Conservation (phyloP, 2,797 vertebrate genomes). For the Manis crassicaudata region DNA sequence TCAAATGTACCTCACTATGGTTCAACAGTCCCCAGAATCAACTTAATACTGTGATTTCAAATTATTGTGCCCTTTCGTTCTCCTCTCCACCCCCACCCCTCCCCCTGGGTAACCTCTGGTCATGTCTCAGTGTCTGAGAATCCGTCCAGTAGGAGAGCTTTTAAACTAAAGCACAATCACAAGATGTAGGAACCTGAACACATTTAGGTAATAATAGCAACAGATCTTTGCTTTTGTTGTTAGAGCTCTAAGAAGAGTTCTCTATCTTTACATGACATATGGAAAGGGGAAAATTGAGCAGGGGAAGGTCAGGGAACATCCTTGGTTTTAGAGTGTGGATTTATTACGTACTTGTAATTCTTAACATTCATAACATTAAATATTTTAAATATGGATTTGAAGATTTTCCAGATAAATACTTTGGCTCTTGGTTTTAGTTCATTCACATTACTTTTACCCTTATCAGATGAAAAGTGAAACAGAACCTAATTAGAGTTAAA, state of each 20-base stretch:
- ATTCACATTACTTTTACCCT: neutral
- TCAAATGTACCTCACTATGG: too few relatives aligned
- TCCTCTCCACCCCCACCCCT: too few relatives aligned
- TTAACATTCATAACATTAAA: neutral
- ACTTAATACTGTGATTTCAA: too few relatives aligned
- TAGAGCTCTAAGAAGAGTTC: neutral
- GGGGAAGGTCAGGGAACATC: neutral
- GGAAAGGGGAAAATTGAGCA: neutral
- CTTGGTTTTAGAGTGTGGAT: neutral
- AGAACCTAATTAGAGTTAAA: constrained; percentile 3
- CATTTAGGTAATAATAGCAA: constrained; percentile 9
- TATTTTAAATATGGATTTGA: constrained; percentile 1
- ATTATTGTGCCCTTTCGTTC: too few relatives aligned
- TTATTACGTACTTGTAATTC: constrained; percentile 34
- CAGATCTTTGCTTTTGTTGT: neutral
- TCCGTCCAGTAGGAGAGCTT: neutral
- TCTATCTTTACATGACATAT: neutral
- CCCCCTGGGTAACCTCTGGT: too few relatives aligned
- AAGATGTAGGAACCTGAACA: neutral
- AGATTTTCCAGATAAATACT: constrained; percentile 22
- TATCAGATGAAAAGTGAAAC: constrained; percentile 1
- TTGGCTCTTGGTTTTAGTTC: neutral
- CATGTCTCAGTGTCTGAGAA: too few relatives aligned
- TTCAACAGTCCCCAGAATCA: too few relatives aligned
- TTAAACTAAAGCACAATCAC: constrained; percentile 8